Percentiles rank a stretch among this genome's conserved stretches.
Conservation (phyloP, 1,140 invertebrate species). For the Tribolium madens region DNA sequence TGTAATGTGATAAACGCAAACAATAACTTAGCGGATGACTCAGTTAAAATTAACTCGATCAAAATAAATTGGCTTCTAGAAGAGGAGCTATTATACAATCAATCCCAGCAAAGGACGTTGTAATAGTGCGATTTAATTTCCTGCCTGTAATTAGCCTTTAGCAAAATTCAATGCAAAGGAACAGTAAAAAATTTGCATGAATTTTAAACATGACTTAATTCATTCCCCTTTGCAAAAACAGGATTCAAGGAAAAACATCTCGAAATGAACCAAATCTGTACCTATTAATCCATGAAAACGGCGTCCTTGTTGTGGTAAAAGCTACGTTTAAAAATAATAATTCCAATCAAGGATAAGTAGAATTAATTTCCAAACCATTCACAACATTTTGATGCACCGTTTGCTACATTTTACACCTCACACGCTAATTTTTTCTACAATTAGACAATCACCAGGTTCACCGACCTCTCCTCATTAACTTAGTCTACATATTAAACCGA, state of each 20-base stretch:
- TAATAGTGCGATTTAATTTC: slow-evolving; percentile 33
- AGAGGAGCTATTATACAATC: slow-evolving; percentile 29
- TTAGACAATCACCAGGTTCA: slow-evolving; percentile 18
- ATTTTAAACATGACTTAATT: not conserved
- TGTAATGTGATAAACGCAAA: slow-evolving; percentile 25
- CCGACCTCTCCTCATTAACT: slow-evolving; percentile 12
- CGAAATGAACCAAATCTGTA: slow-evolving; percentile 14
- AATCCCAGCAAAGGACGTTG: slow-evolving; percentile 29
- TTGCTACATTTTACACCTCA: slow-evolving; percentile 12
- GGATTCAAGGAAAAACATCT: slow-evolving; percentile 11
- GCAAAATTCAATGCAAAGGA: not conserved
- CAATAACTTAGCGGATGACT: slow-evolving; percentile 34
- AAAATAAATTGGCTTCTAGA: slow-evolving; percentile 42
- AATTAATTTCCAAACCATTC: slow-evolving; percentile 24
- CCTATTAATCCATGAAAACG: not conserved
- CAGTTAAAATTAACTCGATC: slow-evolving; percentile 39
- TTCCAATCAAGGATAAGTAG: slow-evolving; percentile 1
- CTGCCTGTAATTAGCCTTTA: slow-evolving; percentile 23
- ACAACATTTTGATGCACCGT: not conserved
- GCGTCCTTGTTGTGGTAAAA: not conserved
- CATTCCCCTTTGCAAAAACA: slow-evolving; percentile 19
- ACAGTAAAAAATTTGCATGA: not conserved
- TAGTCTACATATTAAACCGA: slow-evolving; percentile 23
- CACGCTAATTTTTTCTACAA: slow-evolving; percentile 18
- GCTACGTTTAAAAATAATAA: slow-evolving; percentile 17